These are phyloP conservation scores for Lota lota DNA, from an alignment of 2,113 vertebrate species.

Conservation along the genomic window DNA sequence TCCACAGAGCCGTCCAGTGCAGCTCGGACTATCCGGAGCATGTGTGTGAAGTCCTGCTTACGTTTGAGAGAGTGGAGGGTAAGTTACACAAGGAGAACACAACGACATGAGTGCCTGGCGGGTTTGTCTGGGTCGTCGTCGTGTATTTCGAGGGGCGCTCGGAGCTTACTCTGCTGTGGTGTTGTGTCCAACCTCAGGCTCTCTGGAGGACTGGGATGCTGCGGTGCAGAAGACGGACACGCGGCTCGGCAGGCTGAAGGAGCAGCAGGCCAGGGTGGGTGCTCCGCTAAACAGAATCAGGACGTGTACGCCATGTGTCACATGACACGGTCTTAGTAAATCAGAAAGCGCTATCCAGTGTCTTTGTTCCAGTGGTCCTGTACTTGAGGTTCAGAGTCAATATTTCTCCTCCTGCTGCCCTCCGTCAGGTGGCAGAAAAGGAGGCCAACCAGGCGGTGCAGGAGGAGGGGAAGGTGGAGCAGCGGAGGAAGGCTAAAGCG, in stretches of 20 bases:
- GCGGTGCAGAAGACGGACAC: constrained; percentile 91
- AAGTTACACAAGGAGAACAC: constrained; percentile 21
- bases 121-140: background rate
- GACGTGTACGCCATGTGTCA: too few relatives aligned
- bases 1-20: constrained; percentile 93
- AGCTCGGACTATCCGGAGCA: constrained; percentile 96
- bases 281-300: background rate
- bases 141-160: too few relatives aligned
- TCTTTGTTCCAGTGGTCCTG: too few relatives aligned
- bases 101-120: too few relatives aligned
- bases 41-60: constrained; percentile 92
- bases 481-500: constrained; percentile 76
- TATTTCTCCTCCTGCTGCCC: background rate
- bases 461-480: constrained; percentile 81
- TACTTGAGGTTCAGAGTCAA: too few relatives aligned
- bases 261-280: constrained; percentile 87
- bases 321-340: too few relatives aligned
- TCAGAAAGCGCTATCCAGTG: too few relatives aligned
- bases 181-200: constrained; percentile 68
- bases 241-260: constrained; percentile 83
- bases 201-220: constrained; percentile 91
- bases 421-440: constrained; percentile 83
- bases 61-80: constrained; percentile 95
- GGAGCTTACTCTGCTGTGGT: background rate
- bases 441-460: constrained; percentile 83